phyloP scores from a whole-genome alignment of 2,888 invertebrate genomes.

The Sinotaia quadrata region DNA sequence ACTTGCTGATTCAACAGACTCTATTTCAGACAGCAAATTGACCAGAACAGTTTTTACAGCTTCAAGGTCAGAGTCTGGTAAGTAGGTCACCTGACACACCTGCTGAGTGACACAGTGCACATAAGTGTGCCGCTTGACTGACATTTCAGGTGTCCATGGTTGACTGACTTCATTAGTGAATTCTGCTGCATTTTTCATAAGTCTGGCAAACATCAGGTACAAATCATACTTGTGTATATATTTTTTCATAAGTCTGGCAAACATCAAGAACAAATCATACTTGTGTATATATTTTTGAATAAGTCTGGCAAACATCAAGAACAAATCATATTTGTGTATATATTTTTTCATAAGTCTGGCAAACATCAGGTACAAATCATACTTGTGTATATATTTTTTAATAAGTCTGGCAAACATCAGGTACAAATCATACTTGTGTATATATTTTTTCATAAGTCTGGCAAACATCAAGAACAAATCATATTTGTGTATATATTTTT shows the following conservation, averaged over 20 bases:
- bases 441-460: too few relatives aligned
- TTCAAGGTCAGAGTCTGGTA: constrained; percentile 43
- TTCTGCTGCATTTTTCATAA: constrained; percentile 78
- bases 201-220: constrained; percentile 74
- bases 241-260: too few relatives aligned
- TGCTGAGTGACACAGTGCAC: constrained; percentile 78
- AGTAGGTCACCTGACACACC: constrained; percentile 71
- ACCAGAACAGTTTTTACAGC: constrained; percentile 56
- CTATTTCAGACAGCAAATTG: constrained; percentile 68
- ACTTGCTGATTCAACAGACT: constrained; percentile 66
- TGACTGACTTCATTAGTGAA: constrained; percentile 73
- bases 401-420: too few relatives aligned
- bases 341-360: too few relatives aligned
- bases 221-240: too few relatives aligned
- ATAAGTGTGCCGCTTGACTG: constrained; percentile 77
- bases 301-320: neutral
- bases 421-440: too few relatives aligned
- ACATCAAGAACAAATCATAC: too few relatives aligned
- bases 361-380: too few relatives aligned
- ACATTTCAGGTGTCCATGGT: constrained; percentile 73
- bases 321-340: too few relatives aligned
- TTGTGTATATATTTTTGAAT: neutral
- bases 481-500: too few relatives aligned
- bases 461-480: too few relatives aligned
- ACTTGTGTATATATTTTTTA: too few relatives aligned